Evolutionary conservation across 2,113 vertebrate species (phyloP).

Genomic region (Panurus biarmicus): DNA sequence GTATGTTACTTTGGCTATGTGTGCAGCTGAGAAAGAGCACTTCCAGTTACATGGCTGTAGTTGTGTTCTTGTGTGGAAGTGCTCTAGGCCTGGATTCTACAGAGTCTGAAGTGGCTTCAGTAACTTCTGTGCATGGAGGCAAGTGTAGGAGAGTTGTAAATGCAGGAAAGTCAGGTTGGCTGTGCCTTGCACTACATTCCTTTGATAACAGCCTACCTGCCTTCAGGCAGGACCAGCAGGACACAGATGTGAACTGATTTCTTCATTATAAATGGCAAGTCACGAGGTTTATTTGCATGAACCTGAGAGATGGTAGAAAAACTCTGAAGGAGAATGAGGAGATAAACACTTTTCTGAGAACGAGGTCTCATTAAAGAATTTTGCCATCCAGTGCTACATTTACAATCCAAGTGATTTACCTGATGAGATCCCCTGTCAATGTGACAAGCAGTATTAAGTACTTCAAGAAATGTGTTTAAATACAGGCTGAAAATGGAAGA

Average conservation of each 20-base stretch:
- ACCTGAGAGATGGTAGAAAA: not conserved
- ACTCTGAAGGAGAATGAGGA: not conserved
- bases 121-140: not conserved
- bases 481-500: not conserved
- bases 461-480: not conserved
- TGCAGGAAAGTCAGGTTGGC: not conserved
- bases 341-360: not conserved
- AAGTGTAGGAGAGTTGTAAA: not conserved
- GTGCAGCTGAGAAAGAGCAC: not conserved
- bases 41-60: not conserved
- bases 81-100: not conserved
- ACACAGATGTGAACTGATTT: not conserved
- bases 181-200: not conserved
- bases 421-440: not conserved
- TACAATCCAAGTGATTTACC: not conserved
- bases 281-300: not conserved
- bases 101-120: not conserved
- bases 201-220: not conserved
- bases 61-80: not conserved
- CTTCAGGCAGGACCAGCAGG: not conserved
- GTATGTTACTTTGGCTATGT: rapidly evolving
- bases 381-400: not conserved
- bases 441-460: not conserved
- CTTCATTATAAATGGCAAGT: not conserved
- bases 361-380: not conserved